Evolutionary conservation across 2,797 vertebrate species (phyloP), one percentile per base, ranked within the genome.

Genomic region (Basileuterus tristriatus): DNA sequence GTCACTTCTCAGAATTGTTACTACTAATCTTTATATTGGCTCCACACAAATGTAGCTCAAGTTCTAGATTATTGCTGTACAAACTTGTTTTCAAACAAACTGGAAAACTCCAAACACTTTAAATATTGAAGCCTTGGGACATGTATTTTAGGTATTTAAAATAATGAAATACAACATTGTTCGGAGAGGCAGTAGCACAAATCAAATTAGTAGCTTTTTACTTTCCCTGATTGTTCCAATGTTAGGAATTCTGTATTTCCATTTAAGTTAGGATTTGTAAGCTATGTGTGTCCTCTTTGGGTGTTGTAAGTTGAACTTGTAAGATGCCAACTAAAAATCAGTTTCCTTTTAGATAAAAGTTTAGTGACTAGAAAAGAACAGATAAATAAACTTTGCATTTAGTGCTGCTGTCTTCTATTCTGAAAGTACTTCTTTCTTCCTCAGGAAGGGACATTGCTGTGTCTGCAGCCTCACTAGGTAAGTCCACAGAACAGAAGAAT

Each of bases 351-450:
- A 27, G 30, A 8, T 63, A 24, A 50, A 68, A 55, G 10, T 44
- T 60, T 4, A 2, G 2, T 59, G 24, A 43, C 11, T 47, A 67
- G 7, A 26, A 59, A 29, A 64, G 47, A 5, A 13, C 8, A 78
- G 32, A 6, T 44, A 5, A 75, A 16, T 30, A 12, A 80, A 29
- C 9, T 8, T 49, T 41, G 12, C 3, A 1, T 39, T 1, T 23
- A 34, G 23, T 55, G 9, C 29, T 89, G 14, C 30, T 59, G 15
- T 15, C 37, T 59, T 4, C 49, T 59, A 15, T 49, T 79, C 47
- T 93, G 58, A 97, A 95, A 94, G 83, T 80, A 10, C 21, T 94
- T 94, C 49, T 96, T 58, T 70, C 30, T 83, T 75, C 12, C 9
- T 30, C 60, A 96, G 94, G 90, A 23, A 49, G 27, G 34, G n/a